Base-by-base conservation (phyloP, 2,113 vertebrate species). In the Puntigrus tetrazona region DNA sequence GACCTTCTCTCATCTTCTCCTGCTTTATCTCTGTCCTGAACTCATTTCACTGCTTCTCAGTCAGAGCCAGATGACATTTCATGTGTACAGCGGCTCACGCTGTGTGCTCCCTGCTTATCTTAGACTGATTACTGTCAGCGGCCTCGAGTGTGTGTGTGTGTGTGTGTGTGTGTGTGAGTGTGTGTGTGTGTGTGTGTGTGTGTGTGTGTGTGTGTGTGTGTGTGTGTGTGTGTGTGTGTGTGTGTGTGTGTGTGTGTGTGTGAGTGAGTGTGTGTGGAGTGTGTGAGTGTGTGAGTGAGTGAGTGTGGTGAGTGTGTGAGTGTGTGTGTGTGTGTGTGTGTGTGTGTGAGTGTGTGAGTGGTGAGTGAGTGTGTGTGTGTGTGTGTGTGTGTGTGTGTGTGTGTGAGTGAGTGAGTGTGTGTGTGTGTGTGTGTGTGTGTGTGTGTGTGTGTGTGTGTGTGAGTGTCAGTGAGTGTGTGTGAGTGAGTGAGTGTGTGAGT, bases 31-130 rank as follows among this genome's bases (percentile, higher is more conserved):
- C 1, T 22, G 3, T 18, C 50, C 59, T 13, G 11, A 80, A 25
- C 16, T 31, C 18, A 77, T 84, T 57, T 86, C 84, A 77, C 29
- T 16, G 31, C 77, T 27, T 84, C 29, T 61, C 27, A 18, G 27
- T 18, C 41, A 61, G 3, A 82, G 18, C 47, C 52, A 67, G 47
- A 67, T 82, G 61, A 84, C 82, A 63, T 84, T 57, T 76, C 27
- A 47, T 59, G 45, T 36, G 57, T 45, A 36, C 82, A 38, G 10
- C 78, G 61, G 50, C 81, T 78, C 80, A 76, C 5, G 8, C 65
- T 47, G 43, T 13, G n/a, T n/a, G n/a, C 41, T 47, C 41, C 2
- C 72, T 74, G 22, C 72, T 47, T 69, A 38, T n/a, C 34, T 70
- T n/a, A 70, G 34, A 38, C 38, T 70, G 34, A 20, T 70, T 38